phyloP scores from a whole-genome alignment of 2,797 vertebrate species.

The Cossypha niveicapilla region DNA sequence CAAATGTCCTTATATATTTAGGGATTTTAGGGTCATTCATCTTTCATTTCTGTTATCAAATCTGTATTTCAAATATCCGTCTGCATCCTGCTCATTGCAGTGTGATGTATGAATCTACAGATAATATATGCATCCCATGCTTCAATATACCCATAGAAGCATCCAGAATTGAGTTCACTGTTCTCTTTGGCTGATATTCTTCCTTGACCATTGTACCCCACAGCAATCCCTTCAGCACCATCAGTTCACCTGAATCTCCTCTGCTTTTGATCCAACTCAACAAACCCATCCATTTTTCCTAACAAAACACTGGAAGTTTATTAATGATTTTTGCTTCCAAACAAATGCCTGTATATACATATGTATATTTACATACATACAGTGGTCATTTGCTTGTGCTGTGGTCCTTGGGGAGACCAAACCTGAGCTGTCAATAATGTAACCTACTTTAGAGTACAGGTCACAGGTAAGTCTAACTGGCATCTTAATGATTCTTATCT shows the following conservation, averaged over 20 bases:
- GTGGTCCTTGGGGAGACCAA: neutral
- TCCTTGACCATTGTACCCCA: neutral
- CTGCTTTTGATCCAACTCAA: neutral
- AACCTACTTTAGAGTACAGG: neutral
- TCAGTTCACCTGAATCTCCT: neutral
- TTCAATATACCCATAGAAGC: neutral
- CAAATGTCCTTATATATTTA: constrained; percentile 47
- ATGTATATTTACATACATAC: neutral
- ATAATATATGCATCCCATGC: neutral
- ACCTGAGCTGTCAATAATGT: neutral
- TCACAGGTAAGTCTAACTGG: neutral
- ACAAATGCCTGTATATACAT: neutral
- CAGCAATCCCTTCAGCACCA: neutral
- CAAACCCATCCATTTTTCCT: neutral
- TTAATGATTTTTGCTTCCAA: neutral
- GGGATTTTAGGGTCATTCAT: constrained; percentile 59
- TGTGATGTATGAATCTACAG: neutral
- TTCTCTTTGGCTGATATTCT: neutral
- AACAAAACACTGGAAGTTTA: neutral
- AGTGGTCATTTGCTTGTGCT: neutral
- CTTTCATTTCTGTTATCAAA: constrained; percentile 68
- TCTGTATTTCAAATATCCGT: constrained; percentile 28
- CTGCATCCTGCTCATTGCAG: neutral
- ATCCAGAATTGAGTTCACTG: neutral
- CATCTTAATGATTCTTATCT: neutral